These are phyloP conservation scores for Chamaetylas fuelleborni DNA, from an alignment of 2,113 vertebrate genomes.

Conservation along the genomic window DNA sequence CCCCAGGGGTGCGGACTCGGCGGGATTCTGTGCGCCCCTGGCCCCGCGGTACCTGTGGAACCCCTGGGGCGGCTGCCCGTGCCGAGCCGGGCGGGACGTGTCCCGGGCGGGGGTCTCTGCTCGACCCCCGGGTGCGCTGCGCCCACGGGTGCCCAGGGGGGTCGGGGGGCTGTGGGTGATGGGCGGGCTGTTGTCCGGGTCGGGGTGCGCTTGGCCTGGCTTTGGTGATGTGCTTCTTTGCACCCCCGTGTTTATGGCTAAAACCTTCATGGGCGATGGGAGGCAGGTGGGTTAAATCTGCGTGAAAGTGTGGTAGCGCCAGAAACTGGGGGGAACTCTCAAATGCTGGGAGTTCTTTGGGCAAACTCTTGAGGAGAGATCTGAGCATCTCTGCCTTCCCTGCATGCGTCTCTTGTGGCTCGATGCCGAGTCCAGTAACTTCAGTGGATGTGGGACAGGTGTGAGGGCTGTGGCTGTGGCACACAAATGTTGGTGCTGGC, in stretches of 20 bases:
- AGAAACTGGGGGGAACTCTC: fast-evolving
- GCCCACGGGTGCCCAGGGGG: not conserved
- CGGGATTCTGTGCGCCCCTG: not conserved
- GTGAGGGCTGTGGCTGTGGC: not conserved
- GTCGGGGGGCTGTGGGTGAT: no score
- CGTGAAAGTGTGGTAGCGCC: not conserved
- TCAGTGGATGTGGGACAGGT: not conserved
- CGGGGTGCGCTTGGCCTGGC: not conserved
- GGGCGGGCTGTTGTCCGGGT: not conserved
- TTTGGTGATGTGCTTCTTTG: not conserved
- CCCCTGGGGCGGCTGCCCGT: not conserved
- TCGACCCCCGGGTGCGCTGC: not conserved
- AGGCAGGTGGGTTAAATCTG: not conserved
- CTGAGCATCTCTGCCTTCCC: not conserved
- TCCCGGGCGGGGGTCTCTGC: not conserved
- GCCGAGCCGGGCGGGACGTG: not conserved
- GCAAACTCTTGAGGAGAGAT: not conserved
- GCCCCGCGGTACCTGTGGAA: not conserved
- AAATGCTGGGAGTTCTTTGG: not conserved
- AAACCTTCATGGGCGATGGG: not conserved
- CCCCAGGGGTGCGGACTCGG: not conserved
- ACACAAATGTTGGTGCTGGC: fast-evolving
- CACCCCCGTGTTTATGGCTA: fast-evolving
- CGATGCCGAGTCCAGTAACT: fast-evolving
- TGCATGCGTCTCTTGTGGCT: fast-evolving